Evolutionary conservation across 2,888 invertebrate species (phyloP).

Genomic region (Choreutis nemorana): DNA sequence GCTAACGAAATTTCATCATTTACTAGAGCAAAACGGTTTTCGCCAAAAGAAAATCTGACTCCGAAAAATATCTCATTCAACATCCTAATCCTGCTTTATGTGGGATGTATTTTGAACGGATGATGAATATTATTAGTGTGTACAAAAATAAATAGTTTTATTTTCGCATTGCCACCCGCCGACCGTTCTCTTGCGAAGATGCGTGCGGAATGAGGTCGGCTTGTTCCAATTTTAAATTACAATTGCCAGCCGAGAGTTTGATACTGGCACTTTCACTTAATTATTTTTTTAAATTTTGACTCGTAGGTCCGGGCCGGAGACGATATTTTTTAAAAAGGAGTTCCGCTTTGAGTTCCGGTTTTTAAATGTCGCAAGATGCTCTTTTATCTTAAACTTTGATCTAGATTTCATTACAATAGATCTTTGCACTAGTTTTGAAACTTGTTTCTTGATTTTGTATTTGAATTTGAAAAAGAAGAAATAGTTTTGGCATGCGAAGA

Average conservation of each 20-base stretch:
- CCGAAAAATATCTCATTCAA: slow-evolving; percentile 19
- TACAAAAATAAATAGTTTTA: slow-evolving; percentile 26
- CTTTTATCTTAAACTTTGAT: too few species aligned
- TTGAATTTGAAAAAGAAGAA: too few species aligned
- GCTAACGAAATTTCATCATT: slow-evolving; percentile 37
- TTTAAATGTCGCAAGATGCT: slow-evolving; percentile 1
- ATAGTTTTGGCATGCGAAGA: too few species aligned
- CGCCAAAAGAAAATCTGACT: slow-evolving; percentile 15
- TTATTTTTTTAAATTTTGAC: slow-evolving; percentile 11
- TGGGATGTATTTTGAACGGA: slow-evolving; percentile 1
- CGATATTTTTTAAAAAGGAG: slow-evolving; percentile 12
- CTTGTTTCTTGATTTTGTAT: too few species aligned
- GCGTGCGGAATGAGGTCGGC: slow-evolving; percentile 48
- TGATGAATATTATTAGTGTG: slow-evolving; percentile 7
- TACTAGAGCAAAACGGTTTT: slow-evolving; percentile 44
- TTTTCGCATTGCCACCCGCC: slow-evolving; percentile 30
- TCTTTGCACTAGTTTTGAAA: too few species aligned
- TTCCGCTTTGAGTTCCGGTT: slow-evolving; percentile 24
- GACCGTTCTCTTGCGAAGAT: slow-evolving; percentile 39
- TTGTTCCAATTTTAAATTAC: slow-evolving; percentile 58
- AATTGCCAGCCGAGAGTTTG: slow-evolving; percentile 32
- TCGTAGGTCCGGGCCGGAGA: slow-evolving; percentile 9
- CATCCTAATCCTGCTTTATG: slow-evolving; percentile 1
- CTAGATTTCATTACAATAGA: too few species aligned
- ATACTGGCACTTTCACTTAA: slow-evolving; percentile 43